Evolutionary conservation across 1,140 invertebrate genomes (phyloP).

Genomic region (Monomorium pharaonis): DNA sequence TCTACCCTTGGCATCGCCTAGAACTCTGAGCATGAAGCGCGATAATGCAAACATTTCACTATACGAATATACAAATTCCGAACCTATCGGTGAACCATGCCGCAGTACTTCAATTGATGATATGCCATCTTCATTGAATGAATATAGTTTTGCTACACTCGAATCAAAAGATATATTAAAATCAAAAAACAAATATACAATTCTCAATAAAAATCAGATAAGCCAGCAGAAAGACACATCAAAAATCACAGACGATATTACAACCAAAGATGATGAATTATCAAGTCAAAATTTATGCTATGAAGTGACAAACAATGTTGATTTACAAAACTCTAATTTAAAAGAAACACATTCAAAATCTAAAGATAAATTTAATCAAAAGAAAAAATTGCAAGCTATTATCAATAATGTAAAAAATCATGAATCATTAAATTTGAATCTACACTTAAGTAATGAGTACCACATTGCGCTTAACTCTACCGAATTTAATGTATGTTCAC

Average conservation of each 20-base stretch:
- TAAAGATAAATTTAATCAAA: not conserved
- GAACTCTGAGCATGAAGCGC: not conserved
- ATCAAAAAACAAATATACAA: not conserved
- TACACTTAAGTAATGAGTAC: not conserved
- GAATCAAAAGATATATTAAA: not conserved
- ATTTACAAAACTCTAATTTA: not conserved
- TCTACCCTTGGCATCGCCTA: slow-evolving; percentile 30
- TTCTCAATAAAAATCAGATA: not conserved
- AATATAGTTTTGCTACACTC: not conserved
- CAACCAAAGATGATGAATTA: not conserved
- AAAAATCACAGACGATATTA: not conserved
- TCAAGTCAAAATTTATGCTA: not conserved
- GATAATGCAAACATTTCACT: not conserved
- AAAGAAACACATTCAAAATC: not conserved
- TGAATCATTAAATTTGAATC: not conserved
- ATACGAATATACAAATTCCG: not conserved
- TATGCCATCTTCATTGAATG: not conserved
- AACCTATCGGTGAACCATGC: not conserved
- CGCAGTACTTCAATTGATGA: not conserved
- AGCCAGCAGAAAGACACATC: not conserved
- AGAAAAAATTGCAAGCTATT: not conserved
- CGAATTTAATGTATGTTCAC: not conserved
- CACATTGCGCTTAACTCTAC: not conserved
- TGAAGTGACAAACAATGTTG: not conserved
- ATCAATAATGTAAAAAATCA: not conserved